Evolutionary conservation across 2,888 invertebrate genomes (phyloP), one percentile per base, ranked within the genome.

Genomic region (Thera obeliscata): DNA sequence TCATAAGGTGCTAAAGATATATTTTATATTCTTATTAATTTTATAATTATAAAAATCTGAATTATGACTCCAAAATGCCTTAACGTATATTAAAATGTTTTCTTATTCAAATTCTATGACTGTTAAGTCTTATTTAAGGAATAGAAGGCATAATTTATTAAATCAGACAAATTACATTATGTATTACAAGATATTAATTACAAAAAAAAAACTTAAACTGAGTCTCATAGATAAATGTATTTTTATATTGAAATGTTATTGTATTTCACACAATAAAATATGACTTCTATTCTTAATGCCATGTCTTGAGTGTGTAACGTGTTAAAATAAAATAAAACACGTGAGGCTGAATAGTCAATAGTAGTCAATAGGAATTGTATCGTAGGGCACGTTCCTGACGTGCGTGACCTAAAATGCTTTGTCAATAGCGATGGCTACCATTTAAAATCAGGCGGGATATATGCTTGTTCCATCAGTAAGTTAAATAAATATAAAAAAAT

Each of bases 1-100:
- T 72, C 66, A 59, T 57, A 67, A 68, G 75, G 74, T 75, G 75
- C 74, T 76, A 75, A 67, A 67, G 22, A 67, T 66, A 65, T 71
- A 71, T 70, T 69, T 61, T 64, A 64, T 69, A 68, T 60, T 62
- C 41, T 63, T 68, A 66, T 71, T 75, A 66, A 66, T 66, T 66
- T 67, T 67, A 68, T 64, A 35, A 50, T 11, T 6, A 52, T 33
- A 52, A 22, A 66, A 56, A 52, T 67, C 48, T 61, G 56, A 66
- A 33, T 22, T 38, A 57, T 43, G 66, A 71, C 62, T 58, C 59
- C 62, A 56, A 60, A 54, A 71, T 66, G 72, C 73, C 71, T 74
- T 74, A 67, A 64, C 50, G 60, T 68, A 52, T 60, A 58, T 67
- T 58, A 55, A 65, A 52, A 73, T 61, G 63, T 69, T 69, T 63